Evolutionary conservation across 2,113 vertebrate genomes (phyloP), one percentile per base, ranked within the genome.

Genomic region (Chascanopsetta lugubris): DNA sequence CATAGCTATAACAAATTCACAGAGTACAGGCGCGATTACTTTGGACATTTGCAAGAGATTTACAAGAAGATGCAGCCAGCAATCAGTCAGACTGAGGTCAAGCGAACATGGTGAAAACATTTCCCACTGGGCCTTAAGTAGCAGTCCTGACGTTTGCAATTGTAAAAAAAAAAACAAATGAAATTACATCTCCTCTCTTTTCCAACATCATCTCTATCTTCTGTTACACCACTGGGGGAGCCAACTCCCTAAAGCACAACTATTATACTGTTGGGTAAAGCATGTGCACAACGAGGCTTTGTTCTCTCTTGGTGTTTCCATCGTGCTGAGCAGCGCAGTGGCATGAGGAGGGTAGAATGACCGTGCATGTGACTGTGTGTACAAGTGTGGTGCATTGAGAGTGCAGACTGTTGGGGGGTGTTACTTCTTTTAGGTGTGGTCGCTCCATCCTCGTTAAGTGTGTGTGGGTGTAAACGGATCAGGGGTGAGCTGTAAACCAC

Each of bases 401-500:
- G 24, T 48, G 61, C 18, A 24, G 70, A 45, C 45, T 43, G 51
- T 32, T 21, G 32, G 3, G 12, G 12, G 71, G 51, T 85, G n/a
- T n/a, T n/a, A n/a, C n/a, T n/a, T n/a, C n/a, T n/a, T n/a, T n/a
- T n/a, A n/a, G n/a, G n/a, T 25, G 9, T 17, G 32, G 75, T 61
- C 65, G 63, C 77, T 49, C 79, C 83, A 61, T 65, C 74, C 74
- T 49, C 62, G 59, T 72, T 55, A 15, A 3, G 15, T 46, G 49
- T 76, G 67, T 56, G 66, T 72, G 66, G 20, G 69, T 72, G 65
- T 46, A 57, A 21, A 20, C 48, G 72, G 72, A 82, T 87, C 83
- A 83, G 58, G 30, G 79, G 67, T 56, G 59, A 77, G 83, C 60
- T 80, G 61, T 87, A 83, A 83, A 49, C 63, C 53, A 50, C 26